Evolutionary conservation across 2,888 invertebrate species (phyloP), one percentile per base, ranked within the genome.

Genomic region (Penaeus monodon): DNA sequence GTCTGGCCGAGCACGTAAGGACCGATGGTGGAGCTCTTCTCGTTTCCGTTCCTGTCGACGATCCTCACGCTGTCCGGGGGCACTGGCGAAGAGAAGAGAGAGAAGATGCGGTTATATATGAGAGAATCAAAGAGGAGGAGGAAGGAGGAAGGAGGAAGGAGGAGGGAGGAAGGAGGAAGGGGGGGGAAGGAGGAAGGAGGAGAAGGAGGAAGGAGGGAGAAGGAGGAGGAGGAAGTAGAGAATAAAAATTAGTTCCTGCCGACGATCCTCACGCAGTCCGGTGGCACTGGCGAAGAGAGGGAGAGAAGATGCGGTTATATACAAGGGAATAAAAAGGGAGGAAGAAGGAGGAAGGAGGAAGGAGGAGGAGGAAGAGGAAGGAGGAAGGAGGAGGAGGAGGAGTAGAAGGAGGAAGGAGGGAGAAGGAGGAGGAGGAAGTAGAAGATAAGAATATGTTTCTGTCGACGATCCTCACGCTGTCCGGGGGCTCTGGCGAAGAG

Each of bases 51-150:
- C 27, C 78, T 74, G 76, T 89, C 89, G 70, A 89, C 57, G 64
- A 89, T 89, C 27, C 88, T 33, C 74, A 89, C 89, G 79, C 89
- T 89, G 85, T 88, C 89, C 4, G 89, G 89, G 24, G 89, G 89
- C 24, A 88, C 88, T 88, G 86, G 24, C 0, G 33, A 24, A 74
- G 74, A 38, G n/a, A 49, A 76, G 38, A 38, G 38, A 38, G 38
- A 14, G 14, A 38, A 38, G 76, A 44, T 10, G 57, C 57, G 3
- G 57, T 57, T 57, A 57, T 14, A 38, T 73, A 24, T 12, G 17
- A 73, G 1, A 38, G 38, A 73, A 33, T 22, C 22, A 2, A 17
- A 24, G 29, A 73, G 78, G 64, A 27, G 29, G 57, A 77, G n/a
- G 49, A n/a, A n/a, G 49, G 20, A 77, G 77, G 38, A n/a, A n/a